These are phyloP conservation scores for Hippasteria phrygiana DNA, from an alignment of 53 echinoderm and acorn worm species.

Conservation along the genomic window DNA sequence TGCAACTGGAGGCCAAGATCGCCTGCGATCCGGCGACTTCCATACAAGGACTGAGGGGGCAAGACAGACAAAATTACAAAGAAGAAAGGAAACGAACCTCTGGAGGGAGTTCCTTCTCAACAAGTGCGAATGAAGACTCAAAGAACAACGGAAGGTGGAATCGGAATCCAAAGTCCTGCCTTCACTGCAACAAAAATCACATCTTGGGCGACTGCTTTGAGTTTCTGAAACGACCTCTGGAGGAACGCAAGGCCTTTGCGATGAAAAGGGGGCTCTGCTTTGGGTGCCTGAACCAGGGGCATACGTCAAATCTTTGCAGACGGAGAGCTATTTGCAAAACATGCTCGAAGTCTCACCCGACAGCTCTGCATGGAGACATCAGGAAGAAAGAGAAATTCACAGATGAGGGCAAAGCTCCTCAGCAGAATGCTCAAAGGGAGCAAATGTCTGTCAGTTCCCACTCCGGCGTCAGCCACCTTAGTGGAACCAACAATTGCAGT, in stretches of 20 bases:
- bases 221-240: too few species aligned
- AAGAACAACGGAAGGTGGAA: too few species aligned
- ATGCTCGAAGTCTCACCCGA: constrained; percentile 42
- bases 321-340: constrained; percentile 35
- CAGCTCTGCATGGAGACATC: constrained; percentile 58
- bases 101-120: too few species aligned
- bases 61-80: too few species aligned
- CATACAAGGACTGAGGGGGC: not conserved
- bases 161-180: too few species aligned
- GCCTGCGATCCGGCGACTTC: constrained; percentile 27
- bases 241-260: too few species aligned
- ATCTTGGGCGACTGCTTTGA: too few species aligned
- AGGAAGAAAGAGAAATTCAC: not conserved
- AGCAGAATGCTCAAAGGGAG: not conserved
- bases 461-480: constrained; percentile 14
- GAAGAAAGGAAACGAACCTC: too few species aligned
- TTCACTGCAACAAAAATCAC: too few species aligned
- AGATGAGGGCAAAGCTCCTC: too few species aligned
- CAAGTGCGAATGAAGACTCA: too few species aligned
- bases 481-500: constrained; percentile 8
- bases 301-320: constrained; percentile 44
- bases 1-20: constrained; percentile 27
- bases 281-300: constrained; percentile 22
- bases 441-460: not conserved
- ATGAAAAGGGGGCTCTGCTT: too few species aligned